Conservation (phyloP, 2,113 vertebrate genomes). For the Conger conger region DNA sequence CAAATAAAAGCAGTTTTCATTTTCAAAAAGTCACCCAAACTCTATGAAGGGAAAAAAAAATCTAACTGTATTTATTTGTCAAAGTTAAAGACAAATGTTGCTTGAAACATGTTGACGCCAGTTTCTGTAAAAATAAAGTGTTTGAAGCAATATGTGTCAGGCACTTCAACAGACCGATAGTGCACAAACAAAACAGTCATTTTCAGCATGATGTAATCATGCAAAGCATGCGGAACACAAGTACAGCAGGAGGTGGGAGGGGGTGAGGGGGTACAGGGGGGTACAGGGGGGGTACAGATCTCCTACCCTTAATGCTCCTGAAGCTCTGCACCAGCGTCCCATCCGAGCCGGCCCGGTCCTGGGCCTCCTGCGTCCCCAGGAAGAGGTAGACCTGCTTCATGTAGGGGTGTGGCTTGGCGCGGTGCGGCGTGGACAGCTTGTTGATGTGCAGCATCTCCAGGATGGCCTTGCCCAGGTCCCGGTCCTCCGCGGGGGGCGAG, state of each 20-base stretch:
- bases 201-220: neutral
- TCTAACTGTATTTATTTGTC: neutral
- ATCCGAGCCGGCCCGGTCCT: conserved; percentile 49
- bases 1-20: neutral
- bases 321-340: conserved; percentile 70
- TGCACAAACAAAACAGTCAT: neutral
- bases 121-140: neutral
- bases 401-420: conserved; percentile 65
- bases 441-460: conserved; percentile 72
- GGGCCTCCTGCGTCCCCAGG: conserved; percentile 50
- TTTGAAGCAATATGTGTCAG: too few species aligned
- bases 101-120: neutral
- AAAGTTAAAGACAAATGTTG: neutral
- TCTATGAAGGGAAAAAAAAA: neutral
- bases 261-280: too few species aligned
- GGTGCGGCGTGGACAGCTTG: conserved; percentile 58
- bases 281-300: neutral
- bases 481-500: conserved; percentile 31
- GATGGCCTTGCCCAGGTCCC: conserved; percentile 58
- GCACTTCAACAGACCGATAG: neutral
- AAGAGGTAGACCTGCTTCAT: conserved; percentile 65
- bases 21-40: neutral
- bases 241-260: too few species aligned
- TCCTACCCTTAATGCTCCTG: conserved; percentile 57
- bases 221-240: neutral